A percentile compares a stretch with the other conserved stretches of the same genome.
Evolutionary conservation across 2,113 vertebrate species (phyloP).

Genomic region (Morone saxatilis): DNA sequence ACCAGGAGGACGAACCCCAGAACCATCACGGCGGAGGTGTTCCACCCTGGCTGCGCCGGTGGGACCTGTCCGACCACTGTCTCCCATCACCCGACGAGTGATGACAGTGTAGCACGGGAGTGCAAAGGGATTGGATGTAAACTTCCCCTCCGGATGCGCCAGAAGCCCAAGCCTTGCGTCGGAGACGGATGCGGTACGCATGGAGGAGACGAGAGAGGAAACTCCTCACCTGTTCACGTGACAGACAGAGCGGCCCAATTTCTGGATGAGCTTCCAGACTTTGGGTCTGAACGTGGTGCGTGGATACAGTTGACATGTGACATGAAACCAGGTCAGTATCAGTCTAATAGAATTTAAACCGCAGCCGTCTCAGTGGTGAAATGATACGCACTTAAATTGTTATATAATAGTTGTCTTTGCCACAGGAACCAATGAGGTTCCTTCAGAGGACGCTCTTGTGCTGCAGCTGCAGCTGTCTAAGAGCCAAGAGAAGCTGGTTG

Average conservation of each 20-base stretch:
- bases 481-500: slow-evolving; percentile 88
- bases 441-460: slow-evolving; percentile 88
- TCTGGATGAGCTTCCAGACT: slow-evolving; percentile 83
- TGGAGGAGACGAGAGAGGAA: slow-evolving; percentile 56
- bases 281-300: slow-evolving; percentile 82
- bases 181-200: slow-evolving; percentile 77
- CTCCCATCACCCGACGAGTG: slow-evolving; percentile 48
- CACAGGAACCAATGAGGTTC: slow-evolving; percentile 88
- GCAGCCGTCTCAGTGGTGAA: neutral
- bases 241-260: slow-evolving; percentile 87
- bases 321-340: slow-evolving; percentile 86
- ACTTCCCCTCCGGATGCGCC: slow-evolving; percentile 78
- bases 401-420: neutral
- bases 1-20: slow-evolving; percentile 76
- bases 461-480: slow-evolving; percentile 89
- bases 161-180: slow-evolving; percentile 78
- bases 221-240: slow-evolving; percentile 77
- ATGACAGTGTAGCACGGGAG: slow-evolving; percentile 63
- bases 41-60: slow-evolving; percentile 73
- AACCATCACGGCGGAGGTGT: slow-evolving; percentile 80
- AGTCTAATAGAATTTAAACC: neutral
- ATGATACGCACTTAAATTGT: neutral
- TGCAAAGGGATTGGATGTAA: slow-evolving; percentile 86
- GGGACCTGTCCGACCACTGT: slow-evolving; percentile 67
- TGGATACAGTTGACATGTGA: slow-evolving; percentile 89